Evolutionary conservation across 92 coral and sea anemone genomes (phyloP), one percentile per base, ranked within the genome.

Genomic region (Bergia puertoricense): DNA sequence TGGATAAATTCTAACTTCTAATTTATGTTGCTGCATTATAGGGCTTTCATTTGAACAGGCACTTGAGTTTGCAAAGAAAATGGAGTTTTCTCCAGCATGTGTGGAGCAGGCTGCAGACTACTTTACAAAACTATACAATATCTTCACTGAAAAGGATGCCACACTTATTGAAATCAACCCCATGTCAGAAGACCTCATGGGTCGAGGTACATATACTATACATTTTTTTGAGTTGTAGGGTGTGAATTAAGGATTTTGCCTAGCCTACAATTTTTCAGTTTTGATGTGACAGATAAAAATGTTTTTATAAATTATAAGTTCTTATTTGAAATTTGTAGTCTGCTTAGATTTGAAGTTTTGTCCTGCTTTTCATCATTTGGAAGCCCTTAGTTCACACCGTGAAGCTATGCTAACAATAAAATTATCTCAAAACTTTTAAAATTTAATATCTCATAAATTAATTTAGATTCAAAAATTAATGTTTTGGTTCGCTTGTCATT

Each of bases 181-280:
- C 40, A 92, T 96, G 98, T 92, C 97, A 37, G 99, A 96, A 88
- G 99, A 96, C 67, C 86, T 96, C 43, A 91, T 96, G 66, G 99
- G 99, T 45, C 92, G 99, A 92, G 98, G 98, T 94, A 71, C 6
- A 91, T 36, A 20, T 51, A 4, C 36, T 46, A 5, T 46, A 13
- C 76, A 18, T 68, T 44, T 7, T 1, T 8, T 3, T n/a, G 22
- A 36, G 30, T 30, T 30, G 30, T 30, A 46, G 50, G 50, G 50
- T 46, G 50, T 46, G 50, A 46, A 46, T 46, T 46, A 46, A 46
- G 50, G 50, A 6, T 46, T 46, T 3, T 8, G 8, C 8, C 50
- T 46, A 8, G 50, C 50, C 8, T 46, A 46, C 50, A 45, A 15
- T 13, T 2, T 16, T 8, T 14, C 38, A 68, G 36, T 68, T 6